Conservation (phyloP, 2,113 vertebrate species). For the Otocyon megalotis region DNA sequence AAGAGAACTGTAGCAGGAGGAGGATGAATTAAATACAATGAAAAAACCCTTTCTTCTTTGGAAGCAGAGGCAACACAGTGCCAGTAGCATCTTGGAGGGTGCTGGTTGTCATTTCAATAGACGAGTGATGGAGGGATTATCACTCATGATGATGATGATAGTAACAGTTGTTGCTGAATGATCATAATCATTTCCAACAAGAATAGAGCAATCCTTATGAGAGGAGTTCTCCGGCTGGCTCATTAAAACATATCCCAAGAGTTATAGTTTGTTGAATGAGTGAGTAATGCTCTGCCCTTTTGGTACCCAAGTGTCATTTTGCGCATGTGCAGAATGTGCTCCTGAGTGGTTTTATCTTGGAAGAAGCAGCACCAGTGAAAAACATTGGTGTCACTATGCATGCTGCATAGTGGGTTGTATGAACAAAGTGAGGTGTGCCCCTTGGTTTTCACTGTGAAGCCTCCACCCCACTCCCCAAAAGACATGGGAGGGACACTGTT, state of each 20-base stretch:
- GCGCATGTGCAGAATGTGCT: not conserved
- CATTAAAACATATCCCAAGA: not conserved
- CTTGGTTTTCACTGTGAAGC: not conserved
- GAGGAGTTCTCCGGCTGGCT: not conserved
- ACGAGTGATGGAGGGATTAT: not conserved
- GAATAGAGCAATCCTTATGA: not conserved
- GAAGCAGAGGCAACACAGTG: not conserved
- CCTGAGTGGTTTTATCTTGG: not conserved
- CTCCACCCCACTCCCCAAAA: not conserved
- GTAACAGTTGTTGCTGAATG: not conserved
- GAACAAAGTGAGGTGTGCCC: not conserved
- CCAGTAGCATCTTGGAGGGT: conserved; percentile 4
- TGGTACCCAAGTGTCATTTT: not conserved
- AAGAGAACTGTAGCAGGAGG: not conserved
- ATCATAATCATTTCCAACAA: not conserved
- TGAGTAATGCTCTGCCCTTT: not conserved
- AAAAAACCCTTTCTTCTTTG: not conserved
- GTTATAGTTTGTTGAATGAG: not conserved
- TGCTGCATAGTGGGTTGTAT: no score
- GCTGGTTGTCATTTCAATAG: not conserved
- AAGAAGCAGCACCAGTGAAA: not conserved
- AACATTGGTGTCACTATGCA: accelerated
- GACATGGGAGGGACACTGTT: not conserved
- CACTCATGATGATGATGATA: not conserved
- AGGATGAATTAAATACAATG: not conserved